A percentile compares a stretch with the other conserved stretches of the same genome.
Conservation (phyloP, 2,888 invertebrate species). For the Andrena chrysosceles region DNA sequence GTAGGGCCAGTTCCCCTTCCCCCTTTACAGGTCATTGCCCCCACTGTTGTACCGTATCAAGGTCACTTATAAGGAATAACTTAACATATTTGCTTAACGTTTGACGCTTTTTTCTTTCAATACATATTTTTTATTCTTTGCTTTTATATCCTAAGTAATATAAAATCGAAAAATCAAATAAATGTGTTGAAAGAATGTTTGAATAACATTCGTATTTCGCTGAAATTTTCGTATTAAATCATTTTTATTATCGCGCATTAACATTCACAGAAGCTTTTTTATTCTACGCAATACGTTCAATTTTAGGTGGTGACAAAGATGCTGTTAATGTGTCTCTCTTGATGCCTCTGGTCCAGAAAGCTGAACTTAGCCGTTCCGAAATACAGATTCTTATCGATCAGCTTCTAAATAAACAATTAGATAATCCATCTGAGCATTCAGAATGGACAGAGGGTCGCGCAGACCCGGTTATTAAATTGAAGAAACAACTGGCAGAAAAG, state of each 20-base stretch:
- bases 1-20: constrained; percentile 71
- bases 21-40: constrained; percentile 69
- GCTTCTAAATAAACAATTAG: constrained; percentile 94
- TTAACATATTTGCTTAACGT: constrained; percentile 11
- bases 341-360: constrained; percentile 91
- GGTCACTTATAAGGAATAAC: constrained; percentile 58
- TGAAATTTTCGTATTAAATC: constrained; percentile 25
- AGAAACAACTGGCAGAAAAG: constrained; percentile 95
- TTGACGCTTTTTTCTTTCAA: not conserved
- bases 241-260: not conserved
- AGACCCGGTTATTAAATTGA: constrained; percentile 94
- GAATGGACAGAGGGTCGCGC: constrained; percentile 95
- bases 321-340: constrained; percentile 90
- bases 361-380: constrained; percentile 93
- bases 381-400: constrained; percentile 96
- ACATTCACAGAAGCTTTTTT: constrained; percentile 21
- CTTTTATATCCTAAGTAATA: not conserved
- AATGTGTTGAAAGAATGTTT: not conserved
- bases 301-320: constrained; percentile 88
- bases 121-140: not conserved
- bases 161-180: not conserved
- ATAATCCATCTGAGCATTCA: constrained; percentile 89
- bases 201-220: constrained; percentile 2
- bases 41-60: constrained; percentile 63
- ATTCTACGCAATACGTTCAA: constrained; percentile 44